phyloP scores from a whole-genome alignment of 2,888 invertebrate genomes.

The Sesia bembeciformis region DNA sequence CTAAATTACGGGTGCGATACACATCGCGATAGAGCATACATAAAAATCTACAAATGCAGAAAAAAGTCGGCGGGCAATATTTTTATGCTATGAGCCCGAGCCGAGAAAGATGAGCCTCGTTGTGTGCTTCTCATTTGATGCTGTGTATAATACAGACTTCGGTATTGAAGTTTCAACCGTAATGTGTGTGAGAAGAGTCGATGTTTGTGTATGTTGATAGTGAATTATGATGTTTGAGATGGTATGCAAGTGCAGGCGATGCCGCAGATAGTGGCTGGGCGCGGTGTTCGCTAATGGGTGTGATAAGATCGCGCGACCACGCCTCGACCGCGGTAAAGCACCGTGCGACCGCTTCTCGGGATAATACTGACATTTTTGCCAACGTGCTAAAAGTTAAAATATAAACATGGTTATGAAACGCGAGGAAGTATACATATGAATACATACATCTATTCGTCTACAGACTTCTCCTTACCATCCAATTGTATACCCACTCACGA shows the following conservation, averaged over 20 bases:
- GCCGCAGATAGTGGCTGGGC: conserved; percentile 57
- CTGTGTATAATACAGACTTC: not conserved
- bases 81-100: conserved; percentile 31
- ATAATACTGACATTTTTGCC: conserved; percentile 6
- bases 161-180: not conserved
- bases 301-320: conserved; percentile 66
- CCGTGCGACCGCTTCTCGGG: not conserved
- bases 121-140: conserved; percentile 10
- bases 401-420: conserved; percentile 5
- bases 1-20: conserved; percentile 51
- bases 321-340: conserved; percentile 34
- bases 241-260: conserved; percentile 34
- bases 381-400: conserved; percentile 4
- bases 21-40: conserved; percentile 30
- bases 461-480: too few species aligned
- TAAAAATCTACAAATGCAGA: conserved; percentile 34
- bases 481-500: too few species aligned
- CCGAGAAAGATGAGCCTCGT: conserved; percentile 35
- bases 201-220: not conserved
- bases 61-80: conserved; percentile 43
- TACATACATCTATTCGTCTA: too few species aligned
- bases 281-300: conserved; percentile 63
- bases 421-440: not conserved
- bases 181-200: not conserved
- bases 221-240: conserved; percentile 30